phyloP scores from a whole-genome alignment of 2,888 invertebrate genomes.

The Dolichomitus sp. region DNA sequence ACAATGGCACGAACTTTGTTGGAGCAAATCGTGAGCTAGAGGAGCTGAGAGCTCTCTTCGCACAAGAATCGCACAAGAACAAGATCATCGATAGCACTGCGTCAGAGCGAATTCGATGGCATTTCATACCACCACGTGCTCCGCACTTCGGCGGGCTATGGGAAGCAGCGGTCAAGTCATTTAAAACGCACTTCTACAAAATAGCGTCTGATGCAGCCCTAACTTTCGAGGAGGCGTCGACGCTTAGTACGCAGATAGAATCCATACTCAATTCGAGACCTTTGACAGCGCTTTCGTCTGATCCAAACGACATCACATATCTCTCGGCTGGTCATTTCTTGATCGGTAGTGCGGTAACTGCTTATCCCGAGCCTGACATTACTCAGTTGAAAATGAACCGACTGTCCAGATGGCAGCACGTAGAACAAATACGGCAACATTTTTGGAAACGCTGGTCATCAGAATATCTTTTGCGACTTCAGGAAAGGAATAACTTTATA shows the following conservation, averaged over 20 bases:
- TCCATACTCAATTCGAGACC: background rate
- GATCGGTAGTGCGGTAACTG: background rate
- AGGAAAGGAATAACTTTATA: background rate
- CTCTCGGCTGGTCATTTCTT: background rate
- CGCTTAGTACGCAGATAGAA: background rate
- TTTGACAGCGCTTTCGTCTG: background rate
- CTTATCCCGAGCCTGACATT: background rate
- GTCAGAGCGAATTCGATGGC: background rate
- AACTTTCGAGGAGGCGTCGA: background rate
- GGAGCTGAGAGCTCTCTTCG: background rate
- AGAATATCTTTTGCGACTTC: background rate
- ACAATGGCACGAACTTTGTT: too few relatives aligned
- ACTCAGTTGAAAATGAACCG: too few relatives aligned
- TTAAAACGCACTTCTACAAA: background rate
- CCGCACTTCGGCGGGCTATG: background rate
- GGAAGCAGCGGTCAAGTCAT: background rate
- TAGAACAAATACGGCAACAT: background rate
- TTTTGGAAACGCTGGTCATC: background rate
- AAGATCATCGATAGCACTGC: background rate
- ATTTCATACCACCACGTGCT: background rate
- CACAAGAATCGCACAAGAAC: background rate
- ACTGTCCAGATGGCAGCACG: background rate
- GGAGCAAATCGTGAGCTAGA: background rate
- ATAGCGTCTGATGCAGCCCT: background rate
- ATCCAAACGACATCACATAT: background rate